Conservation (phyloP, 2,797 vertebrate genomes). For the Enteromius radiatus region DNA sequence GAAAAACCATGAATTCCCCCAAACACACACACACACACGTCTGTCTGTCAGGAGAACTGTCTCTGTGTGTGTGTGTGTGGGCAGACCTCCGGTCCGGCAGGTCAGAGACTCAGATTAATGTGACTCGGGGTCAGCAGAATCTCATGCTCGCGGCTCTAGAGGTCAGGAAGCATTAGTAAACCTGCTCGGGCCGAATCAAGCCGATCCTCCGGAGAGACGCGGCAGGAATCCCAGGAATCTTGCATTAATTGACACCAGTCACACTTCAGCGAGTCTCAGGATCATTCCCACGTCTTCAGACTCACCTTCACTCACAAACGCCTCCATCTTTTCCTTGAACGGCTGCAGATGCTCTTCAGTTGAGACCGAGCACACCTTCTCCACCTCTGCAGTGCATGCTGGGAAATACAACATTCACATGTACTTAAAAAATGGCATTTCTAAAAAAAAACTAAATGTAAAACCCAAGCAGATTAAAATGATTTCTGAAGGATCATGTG, state of each 20-base stretch:
- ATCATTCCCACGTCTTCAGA: neutral
- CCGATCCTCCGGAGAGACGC: conserved; percentile 15
- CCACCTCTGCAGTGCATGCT: conserved; percentile 91
- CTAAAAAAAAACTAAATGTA: neutral
- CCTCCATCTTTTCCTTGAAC: conserved; percentile 94
- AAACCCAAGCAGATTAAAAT: neutral
- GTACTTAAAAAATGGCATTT: neutral
- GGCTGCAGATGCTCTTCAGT: conserved; percentile 91
- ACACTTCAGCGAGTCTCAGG: neutral
- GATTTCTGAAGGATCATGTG: neutral
- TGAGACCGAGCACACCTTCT: conserved; percentile 90
- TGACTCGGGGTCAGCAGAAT: conserved; percentile 52
- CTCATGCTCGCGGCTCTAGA: conserved; percentile 50
- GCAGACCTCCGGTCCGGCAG: conserved; percentile 20
- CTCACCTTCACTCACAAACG: conserved; percentile 90
- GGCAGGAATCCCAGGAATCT: conserved; percentile 55
- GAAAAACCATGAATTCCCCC: conserved; percentile 6
- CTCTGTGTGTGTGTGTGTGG: neutral
- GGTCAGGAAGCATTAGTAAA: conserved; percentile 57
- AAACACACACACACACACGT: neutral
- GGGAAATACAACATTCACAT: conserved; percentile 38
- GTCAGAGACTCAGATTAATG: conserved; percentile 55
- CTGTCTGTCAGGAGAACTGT: conserved; percentile 1
- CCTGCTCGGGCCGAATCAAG: neutral
- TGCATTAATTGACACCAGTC: conserved; percentile 52